Evolutionary conservation across 1,140 invertebrate species (phyloP).

Genomic region (Drosophila punjabiensis): DNA sequence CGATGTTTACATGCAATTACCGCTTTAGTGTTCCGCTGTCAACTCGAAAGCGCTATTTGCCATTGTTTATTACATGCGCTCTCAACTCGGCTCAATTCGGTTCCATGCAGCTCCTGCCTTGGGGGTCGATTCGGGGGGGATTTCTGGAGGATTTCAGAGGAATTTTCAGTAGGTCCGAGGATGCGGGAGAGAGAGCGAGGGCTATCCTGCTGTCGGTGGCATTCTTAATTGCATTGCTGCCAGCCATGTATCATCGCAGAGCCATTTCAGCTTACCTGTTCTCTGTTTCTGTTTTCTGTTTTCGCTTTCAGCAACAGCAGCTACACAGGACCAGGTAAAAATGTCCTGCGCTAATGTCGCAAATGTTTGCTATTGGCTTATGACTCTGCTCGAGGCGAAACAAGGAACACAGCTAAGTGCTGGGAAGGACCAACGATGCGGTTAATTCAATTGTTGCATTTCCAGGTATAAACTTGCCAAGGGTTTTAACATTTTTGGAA

Average conservation of each 20-base stretch:
- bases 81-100: slow-evolving; percentile 12
- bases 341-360: slow-evolving; percentile 42
- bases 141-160: slow-evolving; percentile 6
- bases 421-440: not conserved
- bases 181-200: not conserved
- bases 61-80: slow-evolving; percentile 72
- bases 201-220: slow-evolving; percentile 31
- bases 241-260: slow-evolving; percentile 72
- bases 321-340: slow-evolving; percentile 52
- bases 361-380: slow-evolving; percentile 53
- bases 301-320: slow-evolving; percentile 1
- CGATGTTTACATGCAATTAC: slow-evolving; percentile 81
- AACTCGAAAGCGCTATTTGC: slow-evolving; percentile 65
- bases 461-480: not conserved
- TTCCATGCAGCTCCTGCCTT: not conserved
- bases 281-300: slow-evolving; percentile 4
- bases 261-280: slow-evolving; percentile 42
- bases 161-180: slow-evolving; percentile 1
- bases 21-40: slow-evolving; percentile 73
- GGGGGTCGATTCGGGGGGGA: not conserved
- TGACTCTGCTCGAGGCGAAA: slow-evolving; percentile 18
- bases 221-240: slow-evolving; percentile 73
- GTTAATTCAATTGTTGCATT: slow-evolving; percentile 23
- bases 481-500: not conserved
- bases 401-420: slow-evolving; percentile 17